These are phyloP conservation scores for Lophius americanus DNA, from an alignment of 2,797 vertebrate genomes.

Conservation along the genomic window DNA sequence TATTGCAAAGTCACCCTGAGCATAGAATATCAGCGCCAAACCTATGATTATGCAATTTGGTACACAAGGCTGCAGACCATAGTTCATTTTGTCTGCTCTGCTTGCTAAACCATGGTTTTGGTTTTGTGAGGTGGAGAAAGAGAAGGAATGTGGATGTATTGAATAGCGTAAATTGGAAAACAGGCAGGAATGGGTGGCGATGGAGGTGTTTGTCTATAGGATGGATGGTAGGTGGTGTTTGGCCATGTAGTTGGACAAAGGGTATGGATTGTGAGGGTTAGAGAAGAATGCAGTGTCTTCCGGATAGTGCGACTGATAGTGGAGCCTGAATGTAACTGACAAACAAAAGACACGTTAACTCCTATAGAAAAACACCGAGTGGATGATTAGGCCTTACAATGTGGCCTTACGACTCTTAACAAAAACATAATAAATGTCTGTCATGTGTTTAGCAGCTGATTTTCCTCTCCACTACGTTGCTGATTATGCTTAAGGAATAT, in stretches of 20 bases:
- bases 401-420: slow-evolving; percentile 11
- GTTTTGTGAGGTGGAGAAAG: not conserved
- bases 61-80: slow-evolving; percentile 60
- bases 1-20: slow-evolving; percentile 74
- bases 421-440: slow-evolving; percentile 14
- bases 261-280: slow-evolving; percentile 59
- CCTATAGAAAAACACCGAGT: slow-evolving; percentile 24
- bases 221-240: not conserved
- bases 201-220: slow-evolving; percentile 10
- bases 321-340: slow-evolving; percentile 29
- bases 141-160: slow-evolving; percentile 25
- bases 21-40: slow-evolving; percentile 42
- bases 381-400: slow-evolving; percentile 17
- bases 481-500: slow-evolving; percentile 4
- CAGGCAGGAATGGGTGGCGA: slow-evolving; percentile 34
- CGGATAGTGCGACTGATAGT: slow-evolving; percentile 54
- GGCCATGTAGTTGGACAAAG: slow-evolving; percentile 47
- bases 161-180: slow-evolving; percentile 37
- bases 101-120: slow-evolving; percentile 39
- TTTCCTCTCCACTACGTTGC: not conserved
- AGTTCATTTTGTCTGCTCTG: slow-evolving; percentile 61
- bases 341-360: slow-evolving; percentile 50
- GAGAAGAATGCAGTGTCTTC: slow-evolving; percentile 65
- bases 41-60: slow-evolving; percentile 68
- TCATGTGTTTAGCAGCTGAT: slow-evolving; percentile 27